Evolutionary conservation across 2,113 vertebrate species (phyloP), one percentile per base, ranked within the genome.

Genomic region (Probosciger aterrimus): DNA sequence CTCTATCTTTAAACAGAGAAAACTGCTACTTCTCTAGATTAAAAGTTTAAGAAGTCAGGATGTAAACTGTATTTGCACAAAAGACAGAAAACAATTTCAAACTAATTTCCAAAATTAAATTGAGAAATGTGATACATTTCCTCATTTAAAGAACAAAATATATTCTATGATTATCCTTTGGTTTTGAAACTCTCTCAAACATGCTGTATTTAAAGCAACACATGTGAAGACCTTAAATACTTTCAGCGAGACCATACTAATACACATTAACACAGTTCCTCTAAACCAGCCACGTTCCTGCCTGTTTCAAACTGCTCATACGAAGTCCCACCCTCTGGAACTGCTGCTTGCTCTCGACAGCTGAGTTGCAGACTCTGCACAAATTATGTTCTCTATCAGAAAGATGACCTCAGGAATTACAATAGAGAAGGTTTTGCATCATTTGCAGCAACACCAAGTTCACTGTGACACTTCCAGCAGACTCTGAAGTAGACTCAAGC

Each of bases 291-390:
- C 93, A 95, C 5, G 37, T 84, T 57, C 50, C 82, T 93, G 92
- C 57, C 85, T n/a, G 39, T 49, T 91, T 90, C 94, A 94, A 37
- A 90, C 39, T 28, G 41, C 41, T 76, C 62, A 55, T 1, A 64
- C 23, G 17, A 89, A 84, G 83, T 88, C 90, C 91, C 86, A 82
- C 91, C 82, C 94, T 86, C 50, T 49, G 82, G 73, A 96, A 91
- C 33, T 59, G 63, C 1, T 60, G 82, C 96, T 85, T 37, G 6
- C 23, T 53, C 27, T 43, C 0, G 0, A 33, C n/a, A 71, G 43
- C 0, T 1, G 16, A 76, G 41, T 11, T 60, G 69, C n/a, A 77
- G 62, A 20, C 20, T 52, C 53, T 46, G 64, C 41, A 57, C 63
- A 76, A 53, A 92, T 24, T 15, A 44, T 2, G 3, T 37, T 52